These are phyloP conservation scores for Cyphomyrus discorhynchus DNA, from an alignment of 2,113 vertebrate species.

Conservation along the genomic window DNA sequence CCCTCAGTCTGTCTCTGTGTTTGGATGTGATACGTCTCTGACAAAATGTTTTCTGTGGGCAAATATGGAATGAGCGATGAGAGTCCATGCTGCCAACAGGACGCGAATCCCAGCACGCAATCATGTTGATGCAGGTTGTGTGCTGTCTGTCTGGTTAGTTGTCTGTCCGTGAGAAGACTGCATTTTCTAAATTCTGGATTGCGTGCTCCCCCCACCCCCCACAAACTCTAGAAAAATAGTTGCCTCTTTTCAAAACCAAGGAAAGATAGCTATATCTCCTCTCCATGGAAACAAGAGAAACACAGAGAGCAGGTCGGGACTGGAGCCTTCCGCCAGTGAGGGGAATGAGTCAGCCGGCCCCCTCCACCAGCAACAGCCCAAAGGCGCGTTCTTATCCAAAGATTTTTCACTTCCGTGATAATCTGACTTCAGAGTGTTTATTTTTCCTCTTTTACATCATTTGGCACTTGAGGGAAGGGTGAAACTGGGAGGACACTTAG, in stretches of 20 bases:
- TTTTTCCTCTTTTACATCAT: not conserved
- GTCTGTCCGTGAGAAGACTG: not conserved
- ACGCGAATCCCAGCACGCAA: not conserved
- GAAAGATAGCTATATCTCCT: conserved; percentile 19
- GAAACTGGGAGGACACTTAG: not conserved
- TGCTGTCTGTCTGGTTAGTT: not conserved
- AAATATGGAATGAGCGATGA: not conserved
- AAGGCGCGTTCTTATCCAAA: not conserved
- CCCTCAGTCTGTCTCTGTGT: not conserved
- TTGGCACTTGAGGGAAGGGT: not conserved
- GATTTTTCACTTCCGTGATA: not conserved
- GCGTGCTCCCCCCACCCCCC: not conserved
- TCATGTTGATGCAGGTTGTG: not conserved
- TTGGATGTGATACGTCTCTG: not conserved
- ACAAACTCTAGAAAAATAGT: not conserved
- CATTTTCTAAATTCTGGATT: conserved; percentile 17
- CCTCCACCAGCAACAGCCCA: not conserved
- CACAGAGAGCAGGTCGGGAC: not conserved
- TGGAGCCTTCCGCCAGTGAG: conserved; percentile 17
- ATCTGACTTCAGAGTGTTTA: not conserved
- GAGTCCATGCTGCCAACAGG: not conserved
- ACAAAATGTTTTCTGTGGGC: not conserved
- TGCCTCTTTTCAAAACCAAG: not conserved
- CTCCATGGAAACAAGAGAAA: conserved; percentile 31
- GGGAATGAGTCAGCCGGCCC: not conserved